These are phyloP conservation scores for Nemotelus nigrinus DNA, from an alignment of 2,888 invertebrate species.

Conservation along the genomic window DNA sequence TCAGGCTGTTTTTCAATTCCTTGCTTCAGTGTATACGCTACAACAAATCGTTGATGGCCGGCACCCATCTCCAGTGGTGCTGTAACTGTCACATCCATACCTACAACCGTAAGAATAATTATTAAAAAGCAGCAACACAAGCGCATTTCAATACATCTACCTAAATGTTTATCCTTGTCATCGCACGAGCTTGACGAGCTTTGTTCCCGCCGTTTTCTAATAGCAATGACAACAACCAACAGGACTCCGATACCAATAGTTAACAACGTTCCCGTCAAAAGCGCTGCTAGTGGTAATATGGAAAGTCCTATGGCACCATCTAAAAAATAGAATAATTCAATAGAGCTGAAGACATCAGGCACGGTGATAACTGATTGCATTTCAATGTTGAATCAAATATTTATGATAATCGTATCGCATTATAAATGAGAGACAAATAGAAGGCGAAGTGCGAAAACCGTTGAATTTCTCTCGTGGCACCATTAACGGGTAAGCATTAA, in stretches of 20 bases:
- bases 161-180: slow-evolving; percentile 66
- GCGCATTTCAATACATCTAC: slow-evolving; percentile 54
- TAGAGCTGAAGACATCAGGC: not conserved
- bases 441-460: no score
- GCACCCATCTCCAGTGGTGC: slow-evolving; percentile 80
- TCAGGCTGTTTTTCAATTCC: slow-evolving; percentile 79
- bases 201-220: slow-evolving; percentile 70
- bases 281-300: slow-evolving; percentile 76
- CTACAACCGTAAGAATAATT: slow-evolving; percentile 52
- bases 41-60: slow-evolving; percentile 84
- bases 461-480: no score
- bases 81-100: slow-evolving; percentile 66
- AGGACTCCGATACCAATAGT: slow-evolving; percentile 73
- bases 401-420: not conserved
- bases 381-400: slow-evolving; percentile 33
- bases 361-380: not conserved
- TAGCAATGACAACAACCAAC: slow-evolving; percentile 72
- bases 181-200: slow-evolving; percentile 67
- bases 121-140: not conserved
- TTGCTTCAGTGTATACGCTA: slow-evolving; percentile 85
- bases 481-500: no score
- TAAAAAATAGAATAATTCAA: slow-evolving; percentile 57
- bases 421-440: no score
- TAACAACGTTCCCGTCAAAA: slow-evolving; percentile 74
- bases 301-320: slow-evolving; percentile 77